phyloP scores from a whole-genome alignment of 2,113 vertebrate genomes.

The Catagonus wagneri region DNA sequence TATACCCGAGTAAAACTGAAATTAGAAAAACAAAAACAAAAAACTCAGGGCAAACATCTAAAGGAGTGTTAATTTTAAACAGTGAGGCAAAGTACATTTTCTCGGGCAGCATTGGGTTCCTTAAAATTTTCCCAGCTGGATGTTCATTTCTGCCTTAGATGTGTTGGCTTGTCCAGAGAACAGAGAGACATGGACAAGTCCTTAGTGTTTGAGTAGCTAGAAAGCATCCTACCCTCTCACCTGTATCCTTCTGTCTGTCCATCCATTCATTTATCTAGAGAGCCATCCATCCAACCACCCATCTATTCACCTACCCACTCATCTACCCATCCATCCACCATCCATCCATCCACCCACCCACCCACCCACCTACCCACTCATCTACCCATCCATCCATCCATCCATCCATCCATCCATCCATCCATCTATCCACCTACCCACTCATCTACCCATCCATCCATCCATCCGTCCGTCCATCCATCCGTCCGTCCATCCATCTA shows the following conservation, averaged over 20 bases:
- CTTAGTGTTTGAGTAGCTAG: neutral
- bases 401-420: neutral
- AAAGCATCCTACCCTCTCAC: neutral
- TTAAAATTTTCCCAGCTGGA: neutral
- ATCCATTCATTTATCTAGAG: neutral
- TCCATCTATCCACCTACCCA: accelerated
- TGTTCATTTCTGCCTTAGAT: neutral
- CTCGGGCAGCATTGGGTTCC: neutral
- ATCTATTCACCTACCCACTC: accelerated
- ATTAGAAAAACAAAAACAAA: neutral
- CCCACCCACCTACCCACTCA: neutral
- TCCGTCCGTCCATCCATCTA: neutral
- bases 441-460: accelerated
- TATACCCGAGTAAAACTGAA: neutral
- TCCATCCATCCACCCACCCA: neutral
- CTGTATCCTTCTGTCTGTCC: neutral
- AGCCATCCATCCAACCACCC: neutral
- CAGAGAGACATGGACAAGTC: neutral
- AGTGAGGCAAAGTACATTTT: neutral
- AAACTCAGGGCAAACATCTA: neutral
- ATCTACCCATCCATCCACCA: accelerated
- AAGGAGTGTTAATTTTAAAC: neutral
- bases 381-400: neutral
- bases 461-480: accelerated
- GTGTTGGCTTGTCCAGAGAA: neutral